phyloP scores from a whole-genome alignment of 2,888 invertebrate genomes.

The Dascillus cervinus region DNA sequence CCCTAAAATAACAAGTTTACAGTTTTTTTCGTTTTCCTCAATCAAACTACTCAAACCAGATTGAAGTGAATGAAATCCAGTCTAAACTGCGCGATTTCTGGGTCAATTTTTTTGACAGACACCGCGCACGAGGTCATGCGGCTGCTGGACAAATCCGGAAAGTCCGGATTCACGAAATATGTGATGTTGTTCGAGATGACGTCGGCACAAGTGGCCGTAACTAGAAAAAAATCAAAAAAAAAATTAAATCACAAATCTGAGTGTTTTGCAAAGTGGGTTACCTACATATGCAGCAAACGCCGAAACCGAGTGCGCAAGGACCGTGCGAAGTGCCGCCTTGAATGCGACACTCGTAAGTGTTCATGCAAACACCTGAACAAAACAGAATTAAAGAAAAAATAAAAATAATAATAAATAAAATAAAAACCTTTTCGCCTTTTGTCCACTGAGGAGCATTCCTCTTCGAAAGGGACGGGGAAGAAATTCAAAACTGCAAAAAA shows the following conservation, averaged over 20 bases:
- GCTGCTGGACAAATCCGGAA: conserved; percentile 67
- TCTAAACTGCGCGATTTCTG: conserved; percentile 74
- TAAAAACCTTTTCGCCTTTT: conserved; percentile 56
- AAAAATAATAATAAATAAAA: too few relatives aligned
- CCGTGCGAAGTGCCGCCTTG: conserved; percentile 65
- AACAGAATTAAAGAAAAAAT: too few relatives aligned
- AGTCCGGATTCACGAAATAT: conserved; percentile 74
- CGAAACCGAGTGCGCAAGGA: conserved; percentile 74
- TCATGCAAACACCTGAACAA: conserved; percentile 65
- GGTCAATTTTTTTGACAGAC: conserved; percentile 65
- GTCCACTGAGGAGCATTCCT: conserved; percentile 67
- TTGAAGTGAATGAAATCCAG: conserved; percentile 79
- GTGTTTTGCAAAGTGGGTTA: conserved; percentile 24
- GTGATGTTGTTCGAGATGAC: conserved; percentile 71
- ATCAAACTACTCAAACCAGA: conserved; percentile 46
- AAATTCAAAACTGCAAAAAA: conserved; percentile 63
- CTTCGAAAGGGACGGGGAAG: conserved; percentile 75
- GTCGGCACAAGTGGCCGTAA: conserved; percentile 66
- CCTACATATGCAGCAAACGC: conserved; percentile 82
- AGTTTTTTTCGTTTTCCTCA: neutral
- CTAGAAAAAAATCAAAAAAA: conserved; percentile 38
- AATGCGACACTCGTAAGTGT: conserved; percentile 75
- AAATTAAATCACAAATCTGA: conserved; percentile 1
- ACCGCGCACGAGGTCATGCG: conserved; percentile 64
- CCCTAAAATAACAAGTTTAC: conserved; percentile 49